Evolutionary conservation across 2,797 vertebrate genomes (phyloP).

Genomic region (Fundulus diaphanus): DNA sequence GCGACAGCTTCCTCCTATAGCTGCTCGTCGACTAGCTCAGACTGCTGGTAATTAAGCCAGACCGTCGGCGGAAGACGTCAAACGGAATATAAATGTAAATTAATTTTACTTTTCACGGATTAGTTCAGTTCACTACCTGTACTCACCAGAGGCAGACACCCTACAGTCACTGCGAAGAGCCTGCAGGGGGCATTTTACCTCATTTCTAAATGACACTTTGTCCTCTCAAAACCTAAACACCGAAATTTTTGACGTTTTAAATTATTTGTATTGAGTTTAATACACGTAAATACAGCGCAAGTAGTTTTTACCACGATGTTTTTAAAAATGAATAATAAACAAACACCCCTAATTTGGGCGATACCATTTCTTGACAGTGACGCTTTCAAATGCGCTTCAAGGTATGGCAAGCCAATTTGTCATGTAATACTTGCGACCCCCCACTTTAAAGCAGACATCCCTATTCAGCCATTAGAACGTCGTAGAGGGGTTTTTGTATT

Average conservation of each 20-base stretch:
- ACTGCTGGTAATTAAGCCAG: neutral
- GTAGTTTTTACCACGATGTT: neutral
- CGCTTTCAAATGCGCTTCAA: no score
- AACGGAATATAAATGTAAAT: neutral
- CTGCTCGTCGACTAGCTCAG: neutral
- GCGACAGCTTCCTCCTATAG: neutral
- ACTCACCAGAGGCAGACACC: constrained; percentile 16
- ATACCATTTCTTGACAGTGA: constrained; percentile 5
- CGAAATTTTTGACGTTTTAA: neutral
- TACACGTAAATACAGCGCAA: neutral
- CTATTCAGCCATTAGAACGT: neutral
- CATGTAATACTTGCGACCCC: neutral
- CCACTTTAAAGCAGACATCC: neutral
- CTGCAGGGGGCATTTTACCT: neutral
- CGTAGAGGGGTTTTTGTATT: neutral
- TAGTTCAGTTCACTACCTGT: neutral
- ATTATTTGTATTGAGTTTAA: neutral
- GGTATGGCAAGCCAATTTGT: neutral
- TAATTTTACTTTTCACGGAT: neutral
- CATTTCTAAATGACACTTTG: neutral
- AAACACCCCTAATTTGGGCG: neutral
- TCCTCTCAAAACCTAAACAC: neutral
- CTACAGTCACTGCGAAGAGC: neutral
- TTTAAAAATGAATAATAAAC: neutral
- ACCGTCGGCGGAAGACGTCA: neutral